Evolutionary conservation across 1,140 invertebrate genomes (phyloP), one percentile per base, ranked within the genome.

Genomic region (Apis mellifera): DNA sequence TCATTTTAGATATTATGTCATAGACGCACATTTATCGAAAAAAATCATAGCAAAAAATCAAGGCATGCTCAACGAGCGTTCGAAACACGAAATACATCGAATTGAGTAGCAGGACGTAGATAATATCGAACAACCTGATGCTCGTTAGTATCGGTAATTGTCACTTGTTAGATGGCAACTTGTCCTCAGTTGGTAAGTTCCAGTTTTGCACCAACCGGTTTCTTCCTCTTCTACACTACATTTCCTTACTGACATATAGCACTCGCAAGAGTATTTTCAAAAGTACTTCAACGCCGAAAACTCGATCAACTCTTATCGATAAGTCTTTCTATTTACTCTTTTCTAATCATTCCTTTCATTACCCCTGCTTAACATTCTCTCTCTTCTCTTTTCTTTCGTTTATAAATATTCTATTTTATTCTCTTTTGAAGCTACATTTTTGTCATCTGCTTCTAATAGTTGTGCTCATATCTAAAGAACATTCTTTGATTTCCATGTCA

Each of bases 81-180:
- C 71, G 32, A 9, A 1, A 19, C 17, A 59, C 42, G 75, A 48
- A 57, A 64, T 32, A 82, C 50, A 19, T 19, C 59, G 54, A 72
- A 13, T 7, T 13, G 26, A 73, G 62, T 26, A 65, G n/a, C 71
- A 86, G 81, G 71, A 86, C 75, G 62, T 84, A 79, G 79, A 60
- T 76, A 73, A 70, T 76, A 73, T 66, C 76, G 71, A 66, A 76
- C 70, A 70, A 73, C 60, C 88, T 78, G 82, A 69, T 80, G 90
- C 91, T 92, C 90, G 91, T 92, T 92, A 92, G 90, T 88, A 80
- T 83, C 89, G 87, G 90, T 92, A 92, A 92, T 92, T 92, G 91
- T 92, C 91, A 92, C 91, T 92, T 92, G 91, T 92, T 92, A 91
- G 87, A 89, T 91, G 90, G 89, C 90, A 91, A 90, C 84, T 89